A percentile compares a stretch with the other conserved stretches of the same genome.
These are phyloP conservation scores for Chrysomela aeneicollis DNA, from an alignment of 2,888 invertebrate genomes.

Conservation along the genomic window DNA sequence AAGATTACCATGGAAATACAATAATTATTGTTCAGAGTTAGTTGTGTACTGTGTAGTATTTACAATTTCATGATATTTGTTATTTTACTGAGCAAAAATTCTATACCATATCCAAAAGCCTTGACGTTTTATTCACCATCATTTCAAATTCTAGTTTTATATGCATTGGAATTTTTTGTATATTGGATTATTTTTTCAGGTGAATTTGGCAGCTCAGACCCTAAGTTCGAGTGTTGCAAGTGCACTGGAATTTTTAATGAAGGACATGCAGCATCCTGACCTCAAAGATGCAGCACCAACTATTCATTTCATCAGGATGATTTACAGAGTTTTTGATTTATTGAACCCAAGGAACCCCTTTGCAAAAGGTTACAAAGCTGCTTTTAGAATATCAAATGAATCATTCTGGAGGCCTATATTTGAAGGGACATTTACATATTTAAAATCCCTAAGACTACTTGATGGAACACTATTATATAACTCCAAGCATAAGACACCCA, in stretches of 20 bases:
- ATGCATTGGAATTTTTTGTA: too few relatives aligned
- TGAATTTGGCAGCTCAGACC: constrained; percentile 37
- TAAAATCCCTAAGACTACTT: constrained; percentile 12
- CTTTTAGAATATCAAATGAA: constrained; percentile 26
- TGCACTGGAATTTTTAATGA: constrained; percentile 32
- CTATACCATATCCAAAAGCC: too few relatives aligned
- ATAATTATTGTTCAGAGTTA: too few relatives aligned
- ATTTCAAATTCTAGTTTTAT: too few relatives aligned
- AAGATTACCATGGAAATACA: too few relatives aligned
- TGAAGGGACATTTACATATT: constrained; percentile 16
- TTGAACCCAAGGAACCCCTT: constrained; percentile 32
- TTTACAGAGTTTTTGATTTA: constrained; percentile 36
- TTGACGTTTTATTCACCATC: too few relatives aligned
- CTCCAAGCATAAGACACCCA: constrained; percentile 15
- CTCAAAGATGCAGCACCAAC: constrained; percentile 30
- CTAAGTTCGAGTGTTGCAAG: constrained; percentile 36
- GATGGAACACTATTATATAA: not conserved
- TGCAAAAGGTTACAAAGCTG: constrained; percentile 11
- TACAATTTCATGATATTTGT: too few relatives aligned
- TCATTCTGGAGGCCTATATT: constrained; percentile 24
- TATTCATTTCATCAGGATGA: constrained; percentile 28
- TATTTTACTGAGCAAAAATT: too few relatives aligned
- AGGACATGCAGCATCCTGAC: constrained; percentile 26
- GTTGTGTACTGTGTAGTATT: too few relatives aligned
- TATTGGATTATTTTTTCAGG: too few relatives aligned